Evolutionary conservation across 2,888 invertebrate species (phyloP), one percentile per base, ranked within the genome.

Genomic region (Eupeodes luniger): DNA sequence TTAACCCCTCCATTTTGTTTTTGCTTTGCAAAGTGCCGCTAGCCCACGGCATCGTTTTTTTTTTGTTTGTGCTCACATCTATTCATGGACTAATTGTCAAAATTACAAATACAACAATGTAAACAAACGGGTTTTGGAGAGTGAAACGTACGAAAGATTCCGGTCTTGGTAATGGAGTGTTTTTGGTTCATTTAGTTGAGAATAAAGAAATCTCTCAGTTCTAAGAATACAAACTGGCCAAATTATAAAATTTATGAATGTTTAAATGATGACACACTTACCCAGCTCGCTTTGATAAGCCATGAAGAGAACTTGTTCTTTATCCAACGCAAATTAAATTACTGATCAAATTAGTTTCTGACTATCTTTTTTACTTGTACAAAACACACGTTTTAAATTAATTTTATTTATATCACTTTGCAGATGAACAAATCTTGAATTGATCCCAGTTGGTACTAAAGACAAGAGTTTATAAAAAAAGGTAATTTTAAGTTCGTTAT

Each of bases 201-300:
- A 27, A 3, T 3, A 27, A 27, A 27, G 27, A 3, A 27, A 27
- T 3, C 27, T 27, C 27, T 27, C 27, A 27, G 27, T 3, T 27
- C 27, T 2, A 3, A 27, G 27, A 27, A 27, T 3, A 27, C 3
- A 27, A 27, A 27, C 27, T 27, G 27, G 27, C 27, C 27, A 27
- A 40, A 40, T 40, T 9, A 40, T 55, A 51, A 51, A 12, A 12
- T 16, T 27, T 55, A 6, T 53, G 27, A 27, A 27, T 27, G 27
- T 19, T 57, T 57, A n/a, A 66, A 81, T 72, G 77, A 82, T 82
- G 82, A 82, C 16, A 69, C 66, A 14, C 40, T 44, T 5, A 83
- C 78, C 78, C 78, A 83, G 83, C 83, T 83, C 83, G 78, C 83
- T 83, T 83, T 67, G 83, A 83, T 9, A 83, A 47, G 79, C 69